A percentile compares a stretch with the other conserved stretches of the same genome.
Evolutionary conservation across 2,113 vertebrate genomes (phyloP).

Genomic region (Myanophis thanlyinensis): DNA sequence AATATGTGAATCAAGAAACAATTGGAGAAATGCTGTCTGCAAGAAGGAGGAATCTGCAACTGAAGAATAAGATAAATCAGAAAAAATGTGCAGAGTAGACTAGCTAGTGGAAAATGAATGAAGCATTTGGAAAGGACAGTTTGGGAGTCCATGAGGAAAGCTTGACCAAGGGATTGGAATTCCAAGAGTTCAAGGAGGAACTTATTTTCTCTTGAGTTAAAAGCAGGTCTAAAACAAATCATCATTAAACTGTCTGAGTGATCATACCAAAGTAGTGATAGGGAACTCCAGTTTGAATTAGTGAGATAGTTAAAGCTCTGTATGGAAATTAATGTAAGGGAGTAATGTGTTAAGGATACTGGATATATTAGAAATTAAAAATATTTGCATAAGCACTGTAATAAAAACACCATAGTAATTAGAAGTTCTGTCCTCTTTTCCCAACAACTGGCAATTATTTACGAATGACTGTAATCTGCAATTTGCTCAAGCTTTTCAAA

Average conservation of each 20-base stretch:
- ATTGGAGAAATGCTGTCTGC: not conserved
- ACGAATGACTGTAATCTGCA: not conserved
- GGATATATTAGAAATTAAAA: not conserved
- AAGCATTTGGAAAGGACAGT: not conserved
- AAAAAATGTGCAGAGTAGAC: not conserved
- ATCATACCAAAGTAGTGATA: not conserved
- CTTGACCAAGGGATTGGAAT: not conserved
- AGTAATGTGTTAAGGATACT: not conserved
- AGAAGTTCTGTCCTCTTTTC: not conserved
- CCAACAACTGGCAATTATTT: not conserved
- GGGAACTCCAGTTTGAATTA: not conserved
- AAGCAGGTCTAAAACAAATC: not conserved
- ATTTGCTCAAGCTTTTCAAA: not conserved
- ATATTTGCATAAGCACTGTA: not conserved
- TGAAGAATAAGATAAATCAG: not conserved
- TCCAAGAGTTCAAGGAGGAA: not conserved
- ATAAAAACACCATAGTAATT: not conserved
- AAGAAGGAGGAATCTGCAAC: not conserved
- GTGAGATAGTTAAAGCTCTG: not conserved
- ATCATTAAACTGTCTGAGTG: not conserved
- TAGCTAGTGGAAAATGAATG: not conserved
- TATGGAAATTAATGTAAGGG: not conserved
- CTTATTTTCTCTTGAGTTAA: not conserved
- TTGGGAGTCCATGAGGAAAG: not conserved
- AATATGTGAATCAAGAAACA: not conserved